Evolutionary conservation across 2,797 vertebrate species (phyloP).

Genomic region (Ctenopoma multispine): DNA sequence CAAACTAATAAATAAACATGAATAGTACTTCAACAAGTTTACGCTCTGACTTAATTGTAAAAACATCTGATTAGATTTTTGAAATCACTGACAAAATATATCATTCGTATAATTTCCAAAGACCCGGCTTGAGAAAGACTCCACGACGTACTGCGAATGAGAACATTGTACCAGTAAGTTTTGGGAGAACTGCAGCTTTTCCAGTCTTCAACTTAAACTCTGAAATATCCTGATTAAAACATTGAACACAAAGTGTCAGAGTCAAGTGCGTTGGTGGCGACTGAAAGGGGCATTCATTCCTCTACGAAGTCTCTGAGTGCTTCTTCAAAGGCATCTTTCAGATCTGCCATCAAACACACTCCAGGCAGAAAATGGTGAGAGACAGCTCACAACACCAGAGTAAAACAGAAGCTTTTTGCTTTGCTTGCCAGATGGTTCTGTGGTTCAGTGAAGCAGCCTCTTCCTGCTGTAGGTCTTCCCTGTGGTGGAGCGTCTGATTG

Average conservation of each 20-base stretch:
- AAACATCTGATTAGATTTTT: slow-evolving; percentile 24
- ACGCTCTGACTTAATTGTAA: slow-evolving; percentile 44
- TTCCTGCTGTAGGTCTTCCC: slow-evolving; percentile 89
- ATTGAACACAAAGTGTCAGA: slow-evolving; percentile 10
- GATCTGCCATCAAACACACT: slow-evolving; percentile 21
- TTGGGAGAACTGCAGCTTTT: too few species aligned
- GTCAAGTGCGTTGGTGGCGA: slow-evolving; percentile 8
- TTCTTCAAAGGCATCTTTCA: slow-evolving; percentile 36
- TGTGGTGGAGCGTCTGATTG: slow-evolving; percentile 57
- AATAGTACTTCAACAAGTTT: slow-evolving; percentile 36
- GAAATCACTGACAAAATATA: background rate
- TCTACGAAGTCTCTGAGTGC: slow-evolving; percentile 3
- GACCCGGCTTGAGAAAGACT: background rate
- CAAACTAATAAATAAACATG: slow-evolving; percentile 69
- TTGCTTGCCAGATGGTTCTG: background rate
- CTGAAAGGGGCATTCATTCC: slow-evolving; percentile 29
- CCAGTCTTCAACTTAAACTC: background rate
- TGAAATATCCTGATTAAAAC: slow-evolving; percentile 18
- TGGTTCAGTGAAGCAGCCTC: slow-evolving; percentile 83
- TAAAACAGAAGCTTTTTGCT: slow-evolving; percentile 4
- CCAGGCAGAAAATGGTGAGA: background rate
- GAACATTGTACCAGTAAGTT: too few species aligned
- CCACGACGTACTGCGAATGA: background rate
- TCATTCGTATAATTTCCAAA: too few species aligned
- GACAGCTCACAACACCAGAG: slow-evolving; percentile 12